phyloP scores from a whole-genome alignment of 2,797 vertebrate genomes.

The Halcyon smyrnensis region DNA sequence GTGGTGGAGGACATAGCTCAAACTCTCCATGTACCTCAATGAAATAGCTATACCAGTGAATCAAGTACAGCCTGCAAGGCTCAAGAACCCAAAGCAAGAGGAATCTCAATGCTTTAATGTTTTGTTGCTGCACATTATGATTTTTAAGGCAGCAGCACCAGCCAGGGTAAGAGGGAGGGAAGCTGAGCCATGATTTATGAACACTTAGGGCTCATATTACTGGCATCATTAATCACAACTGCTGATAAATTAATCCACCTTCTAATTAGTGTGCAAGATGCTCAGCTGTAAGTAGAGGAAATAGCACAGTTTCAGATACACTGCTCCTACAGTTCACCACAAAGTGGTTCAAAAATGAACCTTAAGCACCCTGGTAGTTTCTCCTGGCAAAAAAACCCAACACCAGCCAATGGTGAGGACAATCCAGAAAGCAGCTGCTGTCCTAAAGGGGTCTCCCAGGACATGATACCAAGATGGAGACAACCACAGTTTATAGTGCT shows the following conservation, averaged over 20 bases:
- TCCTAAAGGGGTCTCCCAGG: background rate
- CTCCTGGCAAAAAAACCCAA: background rate
- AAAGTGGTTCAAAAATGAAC: background rate
- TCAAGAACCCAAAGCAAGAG: background rate
- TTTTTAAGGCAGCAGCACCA: conserved; percentile 17
- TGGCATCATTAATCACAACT: conserved; percentile 31
- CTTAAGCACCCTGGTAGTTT: background rate
- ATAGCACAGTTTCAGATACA: background rate
- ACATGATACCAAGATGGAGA: background rate
- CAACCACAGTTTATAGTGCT: background rate
- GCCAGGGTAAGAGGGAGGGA: background rate
- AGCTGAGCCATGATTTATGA: conserved; percentile 35
- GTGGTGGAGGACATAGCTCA: background rate
- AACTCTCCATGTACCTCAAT: background rate
- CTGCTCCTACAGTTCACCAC: background rate
- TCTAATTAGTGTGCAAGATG: conserved; percentile 1
- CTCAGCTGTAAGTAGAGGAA: background rate
- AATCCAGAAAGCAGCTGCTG: background rate
- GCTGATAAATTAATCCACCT: conserved; percentile 49
- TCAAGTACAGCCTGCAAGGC: background rate
- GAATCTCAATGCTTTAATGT: background rate
- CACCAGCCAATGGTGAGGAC: background rate
- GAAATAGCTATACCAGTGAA: background rate
- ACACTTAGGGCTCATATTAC: background rate
- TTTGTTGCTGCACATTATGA: background rate